Evolutionary conservation across 2,113 vertebrate genomes (phyloP).

Genomic region (Setophaga petechia): DNA sequence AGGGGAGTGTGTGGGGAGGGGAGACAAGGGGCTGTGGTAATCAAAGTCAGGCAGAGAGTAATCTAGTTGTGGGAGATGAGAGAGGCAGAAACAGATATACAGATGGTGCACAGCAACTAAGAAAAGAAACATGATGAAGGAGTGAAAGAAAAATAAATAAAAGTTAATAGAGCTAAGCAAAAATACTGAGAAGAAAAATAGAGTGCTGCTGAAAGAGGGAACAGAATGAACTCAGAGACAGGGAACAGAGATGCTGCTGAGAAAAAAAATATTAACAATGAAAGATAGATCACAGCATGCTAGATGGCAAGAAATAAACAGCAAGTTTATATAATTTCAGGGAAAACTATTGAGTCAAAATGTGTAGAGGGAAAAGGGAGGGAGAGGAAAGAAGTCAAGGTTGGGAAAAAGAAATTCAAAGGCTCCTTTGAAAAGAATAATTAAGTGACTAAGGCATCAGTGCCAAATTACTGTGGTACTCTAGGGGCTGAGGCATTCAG

Average conservation of each 20-base stretch:
- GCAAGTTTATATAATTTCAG: conserved; percentile 65
- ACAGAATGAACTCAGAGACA: conserved; percentile 52
- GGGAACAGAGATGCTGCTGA: conserved; percentile 25
- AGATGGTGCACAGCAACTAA: conserved; percentile 41
- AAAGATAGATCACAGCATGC: conserved; percentile 58
- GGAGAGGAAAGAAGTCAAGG: conserved; percentile 3
- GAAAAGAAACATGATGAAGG: conserved; percentile 58
- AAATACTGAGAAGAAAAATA: conserved; percentile 64
- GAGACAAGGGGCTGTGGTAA: not conserved
- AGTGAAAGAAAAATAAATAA: conserved; percentile 68
- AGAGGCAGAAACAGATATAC: conserved; percentile 45
- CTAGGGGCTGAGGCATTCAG: not conserved
- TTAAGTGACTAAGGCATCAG: conserved; percentile 40
- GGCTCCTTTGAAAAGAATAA: conserved; percentile 36
- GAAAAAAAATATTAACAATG: conserved; percentile 57
- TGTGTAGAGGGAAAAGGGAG: not conserved
- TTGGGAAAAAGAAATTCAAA: conserved; percentile 27
- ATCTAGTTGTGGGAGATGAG: not conserved
- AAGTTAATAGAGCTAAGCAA: conserved; percentile 71
- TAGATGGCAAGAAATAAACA: conserved; percentile 61
- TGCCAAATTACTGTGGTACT: conserved; percentile 17
- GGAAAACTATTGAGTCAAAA: conserved; percentile 57
- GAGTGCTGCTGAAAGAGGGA: conserved; percentile 22
- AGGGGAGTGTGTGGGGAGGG: not conserved
- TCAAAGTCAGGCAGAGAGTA: not conserved